These are phyloP conservation scores for Heliconius hermathena DNA, from an alignment of 1,140 invertebrate genomes.

Conservation along the genomic window DNA sequence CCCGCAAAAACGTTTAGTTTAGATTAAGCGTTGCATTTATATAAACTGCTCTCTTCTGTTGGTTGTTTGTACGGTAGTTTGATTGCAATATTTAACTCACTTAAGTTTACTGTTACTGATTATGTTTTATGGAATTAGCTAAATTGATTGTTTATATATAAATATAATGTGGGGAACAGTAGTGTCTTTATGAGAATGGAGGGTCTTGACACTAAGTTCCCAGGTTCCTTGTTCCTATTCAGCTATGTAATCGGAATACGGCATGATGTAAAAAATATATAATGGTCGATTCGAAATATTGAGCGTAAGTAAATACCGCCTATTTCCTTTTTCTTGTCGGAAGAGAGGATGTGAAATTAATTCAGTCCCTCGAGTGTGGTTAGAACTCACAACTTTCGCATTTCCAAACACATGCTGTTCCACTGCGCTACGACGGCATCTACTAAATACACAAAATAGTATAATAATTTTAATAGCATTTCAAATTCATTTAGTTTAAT, in stretches of 20 bases:
- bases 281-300: too few species aligned
- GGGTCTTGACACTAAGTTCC: background rate
- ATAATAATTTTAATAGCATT: too few species aligned
- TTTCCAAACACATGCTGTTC: too few species aligned
- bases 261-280: too few species aligned
- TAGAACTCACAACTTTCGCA: too few species aligned
- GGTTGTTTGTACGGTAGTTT: slow-evolving; percentile 7
- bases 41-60: slow-evolving; percentile 26
- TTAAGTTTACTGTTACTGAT: background rate
- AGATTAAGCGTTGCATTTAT: slow-evolving; percentile 8
- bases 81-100: slow-evolving; percentile 7
- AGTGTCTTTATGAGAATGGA: background rate
- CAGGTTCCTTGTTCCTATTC: background rate
- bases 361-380: too few species aligned
- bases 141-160: background rate
- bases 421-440: too few species aligned
- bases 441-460: too few species aligned
- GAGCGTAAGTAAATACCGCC: too few species aligned
- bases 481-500: too few species aligned
- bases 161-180: background rate
- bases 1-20: slow-evolving; percentile 29
- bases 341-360: too few species aligned
- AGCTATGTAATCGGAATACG: background rate
- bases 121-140: background rate
- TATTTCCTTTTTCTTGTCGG: too few species aligned